Conservation (phyloP, 2,888 invertebrate genomes). For the Morpho deidamia region DNA sequence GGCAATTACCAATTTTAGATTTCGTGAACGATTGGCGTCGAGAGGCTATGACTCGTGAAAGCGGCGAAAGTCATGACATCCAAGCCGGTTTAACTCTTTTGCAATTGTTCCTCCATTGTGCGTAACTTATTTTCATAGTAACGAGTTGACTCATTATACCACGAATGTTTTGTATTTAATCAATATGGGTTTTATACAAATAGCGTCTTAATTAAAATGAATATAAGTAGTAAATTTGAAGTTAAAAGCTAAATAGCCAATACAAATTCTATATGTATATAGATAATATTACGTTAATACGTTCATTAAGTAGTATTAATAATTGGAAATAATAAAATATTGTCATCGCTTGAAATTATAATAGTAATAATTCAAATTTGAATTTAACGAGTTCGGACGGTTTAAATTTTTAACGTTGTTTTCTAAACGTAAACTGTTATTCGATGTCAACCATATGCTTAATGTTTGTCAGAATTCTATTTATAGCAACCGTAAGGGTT, state of each 20-base stretch:
- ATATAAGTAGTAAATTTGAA: too few species aligned
- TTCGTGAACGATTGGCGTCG: constrained; percentile 48
- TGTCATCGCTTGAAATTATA: background rate
- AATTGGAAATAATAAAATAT: background rate
- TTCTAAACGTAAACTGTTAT: constrained; percentile 28
- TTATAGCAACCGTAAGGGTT: constrained; percentile 51
- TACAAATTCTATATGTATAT: too few species aligned
- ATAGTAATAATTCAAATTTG: background rate
- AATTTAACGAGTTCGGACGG: background rate
- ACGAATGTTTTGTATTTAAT: background rate
- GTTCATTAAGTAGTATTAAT: too few species aligned
- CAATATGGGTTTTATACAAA: too few species aligned
- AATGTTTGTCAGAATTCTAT: constrained; percentile 61
- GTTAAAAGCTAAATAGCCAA: too few species aligned
- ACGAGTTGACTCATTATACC: constrained; percentile 2
- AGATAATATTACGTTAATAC: too few species aligned
- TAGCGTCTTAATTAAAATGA: too few species aligned
- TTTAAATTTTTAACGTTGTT: background rate
- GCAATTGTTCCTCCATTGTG: constrained; percentile 29
- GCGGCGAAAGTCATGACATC: constrained; percentile 61
- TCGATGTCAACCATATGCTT: constrained; percentile 53
- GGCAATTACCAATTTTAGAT: constrained; percentile 43
- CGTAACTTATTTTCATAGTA: background rate
- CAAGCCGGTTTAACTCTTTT: constrained; percentile 53
- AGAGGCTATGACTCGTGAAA: constrained; percentile 54